Evolutionary conservation across 1,140 invertebrate genomes (phyloP).

Genomic region (Thaumatotibia leucotreta): DNA sequence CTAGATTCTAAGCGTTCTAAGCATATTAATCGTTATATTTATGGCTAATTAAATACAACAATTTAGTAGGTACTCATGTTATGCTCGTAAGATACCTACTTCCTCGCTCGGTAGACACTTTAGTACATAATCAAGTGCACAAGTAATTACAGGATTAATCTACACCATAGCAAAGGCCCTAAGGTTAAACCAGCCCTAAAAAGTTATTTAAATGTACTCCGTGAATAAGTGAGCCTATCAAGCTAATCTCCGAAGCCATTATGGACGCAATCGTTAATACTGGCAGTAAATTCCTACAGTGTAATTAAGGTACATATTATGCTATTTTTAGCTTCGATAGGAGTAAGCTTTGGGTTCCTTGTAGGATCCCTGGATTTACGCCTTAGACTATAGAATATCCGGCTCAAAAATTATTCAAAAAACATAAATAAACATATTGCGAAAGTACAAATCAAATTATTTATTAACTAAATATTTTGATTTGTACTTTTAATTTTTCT

Average conservation of each 20-base stretch:
- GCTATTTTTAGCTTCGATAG: constrained; percentile 55
- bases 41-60: too few species aligned
- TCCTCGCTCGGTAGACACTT: too few species aligned
- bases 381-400: background rate
- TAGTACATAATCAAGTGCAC: background rate
- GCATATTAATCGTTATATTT: too few species aligned
- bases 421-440: too few species aligned
- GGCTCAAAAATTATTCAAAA: too few species aligned
- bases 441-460: too few species aligned
- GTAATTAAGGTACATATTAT: constrained; percentile 58
- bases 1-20: too few species aligned
- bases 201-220: background rate
- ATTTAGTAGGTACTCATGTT: too few species aligned
- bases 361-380: background rate
- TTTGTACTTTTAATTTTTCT: too few species aligned
- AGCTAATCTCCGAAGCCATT: background rate
- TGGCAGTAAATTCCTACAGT: constrained; percentile 63
- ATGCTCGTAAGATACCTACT: too few species aligned
- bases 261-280: constrained; percentile 47
- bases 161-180: background rate
- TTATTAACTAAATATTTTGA: too few species aligned
- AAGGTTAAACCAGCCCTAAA: background rate
- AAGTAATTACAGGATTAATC: background rate
- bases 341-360: background rate
- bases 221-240: background rate